phyloP scores from a whole-genome alignment of 2,113 vertebrate species.

The Calonectris borealis region DNA sequence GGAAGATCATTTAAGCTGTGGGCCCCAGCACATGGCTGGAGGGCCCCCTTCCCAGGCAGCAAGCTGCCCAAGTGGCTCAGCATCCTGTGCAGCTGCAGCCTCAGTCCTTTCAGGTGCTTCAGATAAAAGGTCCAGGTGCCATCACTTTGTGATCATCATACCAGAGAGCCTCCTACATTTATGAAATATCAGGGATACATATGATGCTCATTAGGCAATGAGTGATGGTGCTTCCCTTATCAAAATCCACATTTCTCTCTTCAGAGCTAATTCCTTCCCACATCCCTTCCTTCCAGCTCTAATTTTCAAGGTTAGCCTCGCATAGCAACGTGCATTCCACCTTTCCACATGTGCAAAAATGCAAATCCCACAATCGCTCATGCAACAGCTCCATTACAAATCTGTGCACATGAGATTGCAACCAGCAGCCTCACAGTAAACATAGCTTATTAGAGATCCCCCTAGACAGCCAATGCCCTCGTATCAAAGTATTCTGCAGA shows the following conservation, averaged over 20 bases:
- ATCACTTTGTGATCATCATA: background rate
- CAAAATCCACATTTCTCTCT: background rate
- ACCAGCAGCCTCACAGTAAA: background rate
- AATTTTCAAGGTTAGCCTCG: background rate
- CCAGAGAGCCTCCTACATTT: background rate
- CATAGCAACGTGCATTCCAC: background rate
- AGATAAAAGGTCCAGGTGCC: background rate
- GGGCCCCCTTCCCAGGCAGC: background rate
- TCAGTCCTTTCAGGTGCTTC: background rate
- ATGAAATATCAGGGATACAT: rapidly evolving
- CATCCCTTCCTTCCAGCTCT: background rate
- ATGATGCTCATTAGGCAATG: background rate
- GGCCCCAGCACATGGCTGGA: rapidly evolving
- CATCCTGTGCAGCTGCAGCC: background rate
- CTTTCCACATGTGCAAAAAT: background rate
- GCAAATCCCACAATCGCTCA: background rate
- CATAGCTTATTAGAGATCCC: background rate
- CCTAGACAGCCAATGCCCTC: background rate
- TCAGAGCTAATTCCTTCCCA: background rate
- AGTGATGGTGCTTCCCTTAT: background rate
- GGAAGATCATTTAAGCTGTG: background rate
- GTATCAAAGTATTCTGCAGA: background rate
- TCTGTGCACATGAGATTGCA: background rate
- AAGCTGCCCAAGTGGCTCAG: background rate
- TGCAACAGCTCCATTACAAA: background rate